These are phyloP conservation scores for Agriopis leucophaearia DNA, from an alignment of 2,888 invertebrate species.

Conservation along the genomic window DNA sequence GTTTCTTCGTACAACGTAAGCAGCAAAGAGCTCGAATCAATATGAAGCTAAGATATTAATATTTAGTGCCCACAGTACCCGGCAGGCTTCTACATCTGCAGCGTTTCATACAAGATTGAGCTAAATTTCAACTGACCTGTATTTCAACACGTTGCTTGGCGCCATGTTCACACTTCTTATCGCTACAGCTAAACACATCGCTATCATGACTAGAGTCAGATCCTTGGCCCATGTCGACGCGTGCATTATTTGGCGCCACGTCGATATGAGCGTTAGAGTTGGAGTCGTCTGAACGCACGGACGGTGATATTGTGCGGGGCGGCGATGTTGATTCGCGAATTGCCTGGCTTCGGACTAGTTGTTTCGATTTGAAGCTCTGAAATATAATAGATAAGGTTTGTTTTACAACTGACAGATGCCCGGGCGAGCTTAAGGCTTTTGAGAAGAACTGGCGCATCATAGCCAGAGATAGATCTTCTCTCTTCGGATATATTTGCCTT, in stretches of 20 bases:
- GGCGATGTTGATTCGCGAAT: slow-evolving; percentile 93
- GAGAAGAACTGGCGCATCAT: background rate
- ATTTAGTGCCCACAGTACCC: background rate
- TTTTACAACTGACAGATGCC: background rate
- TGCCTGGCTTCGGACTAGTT: slow-evolving; percentile 95
- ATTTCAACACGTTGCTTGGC: slow-evolving; percentile 77
- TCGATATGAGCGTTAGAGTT: slow-evolving; percentile 43
- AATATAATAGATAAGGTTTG: slow-evolving; percentile 27
- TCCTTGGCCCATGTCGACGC: slow-evolving; percentile 42
- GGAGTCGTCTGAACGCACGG: slow-evolving; percentile 41
- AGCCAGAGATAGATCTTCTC: background rate
- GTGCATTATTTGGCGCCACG: slow-evolving; percentile 42
- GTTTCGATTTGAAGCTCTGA: slow-evolving; percentile 91
- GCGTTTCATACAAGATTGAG: background rate
- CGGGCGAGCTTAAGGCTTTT: background rate
- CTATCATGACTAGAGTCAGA: slow-evolving; percentile 73
- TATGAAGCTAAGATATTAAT: background rate
- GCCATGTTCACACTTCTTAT: slow-evolving; percentile 49
- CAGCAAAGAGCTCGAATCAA: background rate
- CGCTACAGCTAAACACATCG: slow-evolving; percentile 52
- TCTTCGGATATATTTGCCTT: too few relatives aligned
- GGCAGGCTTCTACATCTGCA: background rate
- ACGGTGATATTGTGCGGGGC: slow-evolving; percentile 85
- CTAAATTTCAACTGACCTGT: slow-evolving; percentile 63
- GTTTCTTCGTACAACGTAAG: background rate